Evolutionary conservation across 2,113 vertebrate species (phyloP).

Genomic region (Tinamus guttatus): DNA sequence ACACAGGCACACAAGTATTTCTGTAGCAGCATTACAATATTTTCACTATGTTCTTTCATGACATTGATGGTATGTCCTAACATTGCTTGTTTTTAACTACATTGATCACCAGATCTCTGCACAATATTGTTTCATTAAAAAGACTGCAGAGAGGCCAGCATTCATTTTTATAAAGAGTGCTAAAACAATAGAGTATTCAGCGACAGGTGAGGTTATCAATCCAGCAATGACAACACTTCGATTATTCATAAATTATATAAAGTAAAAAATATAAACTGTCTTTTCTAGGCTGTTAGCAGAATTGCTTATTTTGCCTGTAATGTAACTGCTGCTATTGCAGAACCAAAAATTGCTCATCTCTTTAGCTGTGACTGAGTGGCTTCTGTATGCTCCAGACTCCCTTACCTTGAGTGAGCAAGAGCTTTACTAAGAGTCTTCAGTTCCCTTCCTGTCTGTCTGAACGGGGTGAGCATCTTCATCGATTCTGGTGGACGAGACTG

Average conservation of each 20-base stretch:
- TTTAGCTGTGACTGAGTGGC: background rate
- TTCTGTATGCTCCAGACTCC: background rate
- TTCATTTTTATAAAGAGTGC: background rate
- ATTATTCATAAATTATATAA: background rate
- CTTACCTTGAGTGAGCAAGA: constrained; percentile 76
- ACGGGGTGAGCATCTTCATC: background rate
- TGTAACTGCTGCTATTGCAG: background rate
- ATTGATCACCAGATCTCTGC: background rate
- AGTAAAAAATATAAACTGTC: background rate
- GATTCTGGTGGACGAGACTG: constrained; percentile 18
- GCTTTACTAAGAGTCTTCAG: constrained; percentile 66
- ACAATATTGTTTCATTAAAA: background rate
- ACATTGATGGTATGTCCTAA: background rate
- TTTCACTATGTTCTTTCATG: background rate
- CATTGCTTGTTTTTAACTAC: background rate
- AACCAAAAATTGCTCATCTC: background rate
- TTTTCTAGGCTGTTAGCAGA: background rate
- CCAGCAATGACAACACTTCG: background rate
- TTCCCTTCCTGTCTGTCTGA: constrained; percentile 58
- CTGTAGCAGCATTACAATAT: background rate
- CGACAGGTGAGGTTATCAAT: background rate
- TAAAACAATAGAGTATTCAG: background rate
- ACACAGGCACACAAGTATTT: background rate
- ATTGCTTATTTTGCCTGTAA: background rate
- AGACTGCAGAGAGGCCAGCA: background rate